Conservation (phyloP, 2,797 vertebrate species). For the Microctenopoma stevenorrisi region DNA sequence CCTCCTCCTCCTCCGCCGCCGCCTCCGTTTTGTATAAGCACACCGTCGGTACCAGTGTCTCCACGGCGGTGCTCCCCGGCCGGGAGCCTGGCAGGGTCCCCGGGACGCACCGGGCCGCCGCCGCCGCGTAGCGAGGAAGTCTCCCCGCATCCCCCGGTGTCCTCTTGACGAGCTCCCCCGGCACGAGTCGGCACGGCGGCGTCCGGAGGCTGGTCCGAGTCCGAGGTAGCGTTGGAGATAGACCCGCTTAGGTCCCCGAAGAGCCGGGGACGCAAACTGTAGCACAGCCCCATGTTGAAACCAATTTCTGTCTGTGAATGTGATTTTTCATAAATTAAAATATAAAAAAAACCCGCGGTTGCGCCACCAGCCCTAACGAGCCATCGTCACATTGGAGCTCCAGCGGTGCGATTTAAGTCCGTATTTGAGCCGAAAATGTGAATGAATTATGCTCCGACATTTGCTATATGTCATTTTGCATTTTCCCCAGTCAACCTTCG, state of each 20-base stretch:
- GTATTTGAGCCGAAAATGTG: constrained; percentile 71
- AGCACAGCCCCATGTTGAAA: constrained; percentile 95
- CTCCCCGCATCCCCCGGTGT: constrained; percentile 80
- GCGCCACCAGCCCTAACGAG: constrained; percentile 75
- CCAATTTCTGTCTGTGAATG: constrained; percentile 73
- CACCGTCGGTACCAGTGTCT: constrained; percentile 79
- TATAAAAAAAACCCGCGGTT: constrained; percentile 66
- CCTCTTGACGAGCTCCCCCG: constrained; percentile 81
- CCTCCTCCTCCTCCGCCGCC: constrained; percentile 74
- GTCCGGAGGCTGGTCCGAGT: constrained; percentile 86
- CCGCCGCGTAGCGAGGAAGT: constrained; percentile 77
- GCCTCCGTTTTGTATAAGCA: constrained; percentile 86
- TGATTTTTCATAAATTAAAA: constrained; percentile 82
- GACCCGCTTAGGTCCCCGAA: constrained; percentile 90
- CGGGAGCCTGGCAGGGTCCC: constrained; percentile 80
- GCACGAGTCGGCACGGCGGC: constrained; percentile 73
- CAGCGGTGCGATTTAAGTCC: constrained; percentile 70
- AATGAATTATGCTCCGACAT: constrained; percentile 85
- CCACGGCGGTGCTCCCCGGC: constrained; percentile 79
- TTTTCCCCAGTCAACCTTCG: constrained; percentile 79
- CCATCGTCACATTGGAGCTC: constrained; percentile 75
- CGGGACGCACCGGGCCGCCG: constrained; percentile 77
- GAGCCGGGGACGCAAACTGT: constrained; percentile 94
- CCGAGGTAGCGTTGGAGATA: constrained; percentile 86
- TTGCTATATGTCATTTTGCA: constrained; percentile 90